These are phyloP conservation scores for Cephus runcator DNA, from an alignment of 2,888 invertebrate species.

Conservation along the genomic window DNA sequence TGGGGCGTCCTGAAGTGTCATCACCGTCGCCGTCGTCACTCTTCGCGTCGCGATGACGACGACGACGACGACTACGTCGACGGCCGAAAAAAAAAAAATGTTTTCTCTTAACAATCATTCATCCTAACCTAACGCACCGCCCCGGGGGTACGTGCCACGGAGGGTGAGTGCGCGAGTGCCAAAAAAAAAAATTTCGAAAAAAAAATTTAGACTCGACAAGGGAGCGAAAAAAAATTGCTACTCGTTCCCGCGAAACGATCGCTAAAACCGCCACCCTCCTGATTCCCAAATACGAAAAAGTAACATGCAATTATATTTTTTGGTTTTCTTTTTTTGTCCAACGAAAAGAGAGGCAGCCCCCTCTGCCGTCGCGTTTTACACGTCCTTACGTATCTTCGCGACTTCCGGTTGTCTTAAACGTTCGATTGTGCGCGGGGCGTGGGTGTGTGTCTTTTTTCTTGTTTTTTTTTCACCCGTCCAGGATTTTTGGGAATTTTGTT, in stretches of 20 bases:
- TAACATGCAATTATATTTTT: constrained; percentile 23
- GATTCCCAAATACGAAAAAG: constrained; percentile 23
- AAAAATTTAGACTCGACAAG: constrained; percentile 21
- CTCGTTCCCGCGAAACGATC: constrained; percentile 14
- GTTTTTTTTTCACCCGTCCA: neutral
- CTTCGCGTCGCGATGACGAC: too few relatives aligned
- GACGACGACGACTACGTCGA: neutral
- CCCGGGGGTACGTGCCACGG: constrained; percentile 20
- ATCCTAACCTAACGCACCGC: constrained; percentile 38
- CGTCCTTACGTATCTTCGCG: constrained; percentile 24
- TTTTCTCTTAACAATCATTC: constrained; percentile 16
- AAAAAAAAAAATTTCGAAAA: neutral
- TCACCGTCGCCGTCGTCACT: neutral
- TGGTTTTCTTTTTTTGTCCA: constrained; percentile 5
- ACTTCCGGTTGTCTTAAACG: constrained; percentile 13
- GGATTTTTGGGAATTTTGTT: neutral
- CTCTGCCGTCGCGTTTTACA: neutral
- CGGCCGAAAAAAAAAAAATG: neutral
- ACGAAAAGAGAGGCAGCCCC: neutral
- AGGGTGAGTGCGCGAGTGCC: neutral
- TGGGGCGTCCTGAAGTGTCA: neutral
- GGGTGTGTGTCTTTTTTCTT: neutral
- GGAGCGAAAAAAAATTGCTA: constrained; percentile 28
- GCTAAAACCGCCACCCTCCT: neutral
- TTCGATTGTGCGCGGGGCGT: neutral